phyloP scores from a whole-genome alignment of 1,140 invertebrate genomes.

The Drosophila azteca region DNA sequence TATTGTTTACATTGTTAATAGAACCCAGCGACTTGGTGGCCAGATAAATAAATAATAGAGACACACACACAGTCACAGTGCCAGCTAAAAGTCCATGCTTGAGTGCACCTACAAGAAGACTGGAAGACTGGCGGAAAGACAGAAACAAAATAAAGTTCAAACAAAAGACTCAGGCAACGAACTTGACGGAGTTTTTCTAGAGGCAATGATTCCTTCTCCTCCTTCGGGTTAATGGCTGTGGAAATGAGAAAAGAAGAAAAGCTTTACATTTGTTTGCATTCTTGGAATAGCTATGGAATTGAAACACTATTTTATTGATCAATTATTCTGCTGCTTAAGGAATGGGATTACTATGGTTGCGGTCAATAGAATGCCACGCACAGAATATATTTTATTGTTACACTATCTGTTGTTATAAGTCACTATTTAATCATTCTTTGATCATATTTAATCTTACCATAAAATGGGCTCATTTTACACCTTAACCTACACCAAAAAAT shows the following conservation, averaged over 20 bases:
- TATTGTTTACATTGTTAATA: conserved; percentile 80
- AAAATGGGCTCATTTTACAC: neutral
- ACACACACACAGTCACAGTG: conserved; percentile 33
- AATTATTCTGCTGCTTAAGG: neutral
- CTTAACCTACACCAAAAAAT: neutral
- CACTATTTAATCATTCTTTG: too few relatives aligned
- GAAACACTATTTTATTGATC: conserved; percentile 9
- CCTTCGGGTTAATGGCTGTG: conserved; percentile 24
- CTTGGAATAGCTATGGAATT: conserved; percentile 21
- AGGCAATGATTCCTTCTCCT: conserved; percentile 37
- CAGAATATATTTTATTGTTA: too few relatives aligned
- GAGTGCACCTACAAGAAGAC: conserved; percentile 24
- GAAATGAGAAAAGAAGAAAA: conserved; percentile 11
- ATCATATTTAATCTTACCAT: too few relatives aligned
- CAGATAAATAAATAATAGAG: conserved; percentile 74
- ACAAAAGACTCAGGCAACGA: conserved; percentile 76
- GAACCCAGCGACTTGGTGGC: conserved; percentile 65
- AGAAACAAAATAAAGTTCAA: conserved; percentile 30
- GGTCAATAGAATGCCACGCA: too few relatives aligned
- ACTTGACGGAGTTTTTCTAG: conserved; percentile 37
- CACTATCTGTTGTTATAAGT: too few relatives aligned
- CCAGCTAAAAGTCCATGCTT: conserved; percentile 55
- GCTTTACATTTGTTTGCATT: conserved; percentile 35
- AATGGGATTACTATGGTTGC: too few relatives aligned
- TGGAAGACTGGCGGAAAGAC: conserved; percentile 16